Conservation (phyloP, 1,140 invertebrate genomes). For the Drosophila seguyi region DNA sequence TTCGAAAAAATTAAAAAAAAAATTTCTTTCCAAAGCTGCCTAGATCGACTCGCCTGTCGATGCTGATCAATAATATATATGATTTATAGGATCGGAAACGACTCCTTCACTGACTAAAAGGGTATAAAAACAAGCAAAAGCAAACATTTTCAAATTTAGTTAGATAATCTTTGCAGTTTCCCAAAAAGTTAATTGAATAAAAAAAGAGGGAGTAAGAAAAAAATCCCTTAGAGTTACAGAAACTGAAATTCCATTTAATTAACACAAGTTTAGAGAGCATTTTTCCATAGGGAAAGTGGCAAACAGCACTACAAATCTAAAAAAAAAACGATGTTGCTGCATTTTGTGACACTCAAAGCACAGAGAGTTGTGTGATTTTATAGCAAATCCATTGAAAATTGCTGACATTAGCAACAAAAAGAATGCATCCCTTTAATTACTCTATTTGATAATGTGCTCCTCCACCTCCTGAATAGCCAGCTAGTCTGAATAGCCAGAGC, state of each 20-base stretch:
- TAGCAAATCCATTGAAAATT: background rate
- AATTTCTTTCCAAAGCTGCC: too few species aligned
- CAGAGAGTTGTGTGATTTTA: background rate
- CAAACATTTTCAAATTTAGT: constrained; percentile 6
- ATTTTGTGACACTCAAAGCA: constrained; percentile 1
- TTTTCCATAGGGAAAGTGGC: too few species aligned
- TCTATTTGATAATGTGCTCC: constrained; percentile 12
- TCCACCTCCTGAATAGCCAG: background rate
- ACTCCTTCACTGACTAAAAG: background rate
- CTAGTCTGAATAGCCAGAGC: constrained; percentile 5
- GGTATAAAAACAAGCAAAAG: too few species aligned
- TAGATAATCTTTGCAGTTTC: too few species aligned
- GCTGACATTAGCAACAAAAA: background rate
- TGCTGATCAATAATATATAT: background rate
- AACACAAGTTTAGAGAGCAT: too few species aligned
- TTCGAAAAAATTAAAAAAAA: too few species aligned
- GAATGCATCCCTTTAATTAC: constrained; percentile 31
- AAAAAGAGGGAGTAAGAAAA: too few species aligned
- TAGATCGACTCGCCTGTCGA: too few species aligned
- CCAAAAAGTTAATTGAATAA: too few species aligned
- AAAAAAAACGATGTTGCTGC: background rate
- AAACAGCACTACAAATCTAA: too few species aligned
- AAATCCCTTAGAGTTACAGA: too few species aligned
- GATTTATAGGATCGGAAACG: background rate
- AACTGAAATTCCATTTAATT: too few species aligned